A percentile compares a stretch with the other conserved stretches of the same genome.
Conservation (phyloP, 2,797 vertebrate species). For the Aldrovandia affinis region DNA sequence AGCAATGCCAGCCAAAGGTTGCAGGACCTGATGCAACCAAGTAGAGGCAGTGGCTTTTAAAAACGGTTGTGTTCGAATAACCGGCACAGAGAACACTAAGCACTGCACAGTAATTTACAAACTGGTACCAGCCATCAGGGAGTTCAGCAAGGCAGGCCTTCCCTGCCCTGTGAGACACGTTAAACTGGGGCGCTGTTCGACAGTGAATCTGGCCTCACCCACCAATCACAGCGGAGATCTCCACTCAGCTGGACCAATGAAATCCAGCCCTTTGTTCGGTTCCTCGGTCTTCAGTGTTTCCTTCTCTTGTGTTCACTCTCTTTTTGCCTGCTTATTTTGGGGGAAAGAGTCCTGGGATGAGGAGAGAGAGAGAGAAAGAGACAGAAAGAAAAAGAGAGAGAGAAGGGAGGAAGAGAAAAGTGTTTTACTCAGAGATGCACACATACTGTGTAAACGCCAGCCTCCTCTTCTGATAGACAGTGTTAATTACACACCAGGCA, state of each 20-base stretch:
- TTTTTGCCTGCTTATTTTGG: conserved; percentile 71
- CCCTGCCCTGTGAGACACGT: neutral
- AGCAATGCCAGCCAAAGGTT: neutral
- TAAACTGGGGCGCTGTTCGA: neutral
- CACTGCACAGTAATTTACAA: neutral
- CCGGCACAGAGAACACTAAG: neutral
- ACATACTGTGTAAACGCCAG: conserved; percentile 77
- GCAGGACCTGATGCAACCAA: neutral
- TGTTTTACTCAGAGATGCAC: conserved; percentile 77
- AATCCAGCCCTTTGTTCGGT: conserved; percentile 65
- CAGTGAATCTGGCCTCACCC: conserved; percentile 60
- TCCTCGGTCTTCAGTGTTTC: conserved; percentile 61
- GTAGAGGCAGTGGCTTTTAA: neutral
- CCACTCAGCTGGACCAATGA: conserved; percentile 66
- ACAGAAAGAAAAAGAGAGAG: conserved; percentile 21
- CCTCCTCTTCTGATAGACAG: conserved; percentile 80
- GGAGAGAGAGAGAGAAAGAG: conserved; percentile 47
- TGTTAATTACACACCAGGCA: conserved; percentile 82
- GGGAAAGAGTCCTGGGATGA: conserved; percentile 71
- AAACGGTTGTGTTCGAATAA: neutral
- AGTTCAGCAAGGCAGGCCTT: neutral
- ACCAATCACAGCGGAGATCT: conserved; percentile 64
- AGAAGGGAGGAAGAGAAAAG: conserved; percentile 61
- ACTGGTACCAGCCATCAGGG: neutral
- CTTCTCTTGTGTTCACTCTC: conserved; percentile 52